Evolutionary conservation across 1,140 invertebrate genomes (phyloP).

Genomic region (Helicoverpa armigera): DNA sequence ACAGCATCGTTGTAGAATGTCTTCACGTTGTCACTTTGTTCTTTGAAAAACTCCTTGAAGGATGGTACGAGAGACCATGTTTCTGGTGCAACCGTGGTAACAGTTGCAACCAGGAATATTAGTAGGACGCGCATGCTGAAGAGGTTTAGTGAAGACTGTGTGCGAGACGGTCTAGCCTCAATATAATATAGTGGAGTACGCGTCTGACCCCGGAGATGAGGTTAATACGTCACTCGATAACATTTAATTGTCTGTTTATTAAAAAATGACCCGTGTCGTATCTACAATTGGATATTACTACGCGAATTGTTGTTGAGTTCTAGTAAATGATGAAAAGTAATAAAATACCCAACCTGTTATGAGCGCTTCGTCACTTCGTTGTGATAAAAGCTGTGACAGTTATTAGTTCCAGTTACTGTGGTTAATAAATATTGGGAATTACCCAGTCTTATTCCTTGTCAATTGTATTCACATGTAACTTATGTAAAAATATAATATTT

Average conservation of each 20-base stretch:
- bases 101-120: slow-evolving; percentile 4
- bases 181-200: slow-evolving; percentile 39
- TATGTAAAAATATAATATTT: no score
- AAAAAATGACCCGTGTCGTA: slow-evolving; percentile 36
- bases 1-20: slow-evolving; percentile 66
- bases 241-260: slow-evolving; percentile 33
- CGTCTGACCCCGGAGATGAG: slow-evolving; percentile 44
- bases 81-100: background rate
- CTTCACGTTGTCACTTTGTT: slow-evolving; percentile 66
- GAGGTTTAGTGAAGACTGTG: slow-evolving; percentile 15
- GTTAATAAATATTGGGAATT: no score
- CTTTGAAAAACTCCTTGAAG: slow-evolving; percentile 65
- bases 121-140: slow-evolving; percentile 22
- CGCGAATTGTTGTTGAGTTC: slow-evolving; percentile 1
- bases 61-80: slow-evolving; percentile 28
- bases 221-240: slow-evolving; percentile 42
- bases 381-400: no score
- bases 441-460: no score
- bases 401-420: no score
- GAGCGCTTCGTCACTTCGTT: no score
- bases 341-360: background rate
- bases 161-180: background rate
- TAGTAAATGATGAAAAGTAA: background rate
- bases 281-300: slow-evolving; percentile 6
- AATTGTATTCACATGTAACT: no score